These are phyloP conservation scores for Eupristina koningsbergeri DNA, from an alignment of 1,140 invertebrate genomes.

Conservation along the genomic window DNA sequence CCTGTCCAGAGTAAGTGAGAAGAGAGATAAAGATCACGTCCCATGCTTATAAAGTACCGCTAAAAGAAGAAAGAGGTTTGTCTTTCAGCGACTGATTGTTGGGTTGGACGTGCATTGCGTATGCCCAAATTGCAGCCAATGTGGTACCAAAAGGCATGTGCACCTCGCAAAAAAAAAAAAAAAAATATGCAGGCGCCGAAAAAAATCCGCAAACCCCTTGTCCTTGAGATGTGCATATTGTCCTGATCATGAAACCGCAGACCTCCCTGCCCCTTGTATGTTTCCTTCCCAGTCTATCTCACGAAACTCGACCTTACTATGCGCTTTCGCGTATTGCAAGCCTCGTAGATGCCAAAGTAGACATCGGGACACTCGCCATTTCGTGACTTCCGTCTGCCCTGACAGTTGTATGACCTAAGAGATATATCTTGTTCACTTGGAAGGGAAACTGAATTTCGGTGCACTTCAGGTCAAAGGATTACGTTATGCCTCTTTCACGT, in stretches of 20 bases:
- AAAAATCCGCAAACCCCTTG: neutral
- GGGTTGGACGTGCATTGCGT: slow-evolving; percentile 12
- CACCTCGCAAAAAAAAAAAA: neutral
- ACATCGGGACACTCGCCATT: neutral
- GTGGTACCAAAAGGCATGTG: slow-evolving; percentile 12
- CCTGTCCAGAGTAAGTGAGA: no score
- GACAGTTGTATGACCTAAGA: slow-evolving; percentile 5
- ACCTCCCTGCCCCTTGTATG: neutral
- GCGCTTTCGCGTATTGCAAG: no score
- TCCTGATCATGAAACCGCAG: neutral
- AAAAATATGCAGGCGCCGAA: neutral
- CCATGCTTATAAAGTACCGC: neutral
- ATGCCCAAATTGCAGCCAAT: neutral
- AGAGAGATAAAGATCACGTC: neutral
- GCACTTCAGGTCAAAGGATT: neutral
- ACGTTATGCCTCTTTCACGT: no score
- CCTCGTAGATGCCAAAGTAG: neutral
- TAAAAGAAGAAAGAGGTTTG: neutral
- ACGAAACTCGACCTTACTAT: neutral
- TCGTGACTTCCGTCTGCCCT: slow-evolving; percentile 5
- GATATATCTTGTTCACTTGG: neutral
- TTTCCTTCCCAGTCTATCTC: neutral
- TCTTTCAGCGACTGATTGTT: slow-evolving; percentile 35
- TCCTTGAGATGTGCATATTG: neutral
- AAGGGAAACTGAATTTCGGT: neutral